These are phyloP conservation scores for Sarcophaga peregrina DNA, from an alignment of 1,140 invertebrate species.

Conservation along the genomic window DNA sequence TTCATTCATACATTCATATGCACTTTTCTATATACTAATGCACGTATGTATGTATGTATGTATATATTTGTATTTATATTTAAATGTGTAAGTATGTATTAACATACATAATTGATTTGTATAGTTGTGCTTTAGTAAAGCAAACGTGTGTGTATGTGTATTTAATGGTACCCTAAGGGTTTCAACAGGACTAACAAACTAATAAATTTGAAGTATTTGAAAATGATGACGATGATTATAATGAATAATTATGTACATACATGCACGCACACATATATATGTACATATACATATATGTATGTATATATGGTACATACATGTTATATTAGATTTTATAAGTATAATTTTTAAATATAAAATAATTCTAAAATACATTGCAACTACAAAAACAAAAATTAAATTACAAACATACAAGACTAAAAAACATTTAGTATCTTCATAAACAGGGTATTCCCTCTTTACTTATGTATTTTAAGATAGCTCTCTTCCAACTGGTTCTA, in stretches of 20 bases:
- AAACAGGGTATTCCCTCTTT: too few relatives aligned
- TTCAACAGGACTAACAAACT: conserved; percentile 26
- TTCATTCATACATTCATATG: too few relatives aligned
- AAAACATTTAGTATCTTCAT: background rate
- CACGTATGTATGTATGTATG: background rate
- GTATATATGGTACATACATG: too few relatives aligned
- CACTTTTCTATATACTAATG: too few relatives aligned
- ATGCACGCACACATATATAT: background rate
- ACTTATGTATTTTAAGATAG: too few relatives aligned
- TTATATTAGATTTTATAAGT: too few relatives aligned
- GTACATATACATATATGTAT: too few relatives aligned
- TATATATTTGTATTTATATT: background rate
- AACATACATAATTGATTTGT: background rate
- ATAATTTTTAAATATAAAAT: conserved; percentile 14
- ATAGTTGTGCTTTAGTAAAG: background rate
- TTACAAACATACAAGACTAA: background rate
- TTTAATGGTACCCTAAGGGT: conserved; percentile 18
- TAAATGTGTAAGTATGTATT: background rate
- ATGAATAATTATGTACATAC: conserved; percentile 16
- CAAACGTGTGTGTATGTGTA: background rate
- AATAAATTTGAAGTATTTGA: conserved; percentile 22
- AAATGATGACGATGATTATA: conserved; percentile 15
- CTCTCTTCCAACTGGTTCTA: too few relatives aligned
- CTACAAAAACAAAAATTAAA: background rate
- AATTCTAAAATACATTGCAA: background rate